Evolutionary conservation across 2,113 vertebrate species (phyloP).

Genomic region (Lycocorax pyrrhopterus): DNA sequence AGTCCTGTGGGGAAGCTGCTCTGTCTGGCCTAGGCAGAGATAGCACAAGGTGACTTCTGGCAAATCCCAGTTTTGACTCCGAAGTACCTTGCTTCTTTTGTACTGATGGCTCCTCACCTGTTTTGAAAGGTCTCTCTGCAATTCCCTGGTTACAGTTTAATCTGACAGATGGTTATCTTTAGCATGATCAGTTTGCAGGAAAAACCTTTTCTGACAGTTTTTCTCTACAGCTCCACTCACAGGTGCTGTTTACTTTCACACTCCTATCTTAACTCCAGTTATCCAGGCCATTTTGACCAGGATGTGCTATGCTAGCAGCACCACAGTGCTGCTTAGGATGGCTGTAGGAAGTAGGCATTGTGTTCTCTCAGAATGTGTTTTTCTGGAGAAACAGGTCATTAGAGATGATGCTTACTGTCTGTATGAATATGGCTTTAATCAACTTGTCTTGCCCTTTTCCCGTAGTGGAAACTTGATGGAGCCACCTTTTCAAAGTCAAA

Average conservation of each 20-base stretch:
- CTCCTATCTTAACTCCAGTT: neutral
- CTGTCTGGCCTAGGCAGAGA: neutral
- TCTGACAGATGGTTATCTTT: neutral
- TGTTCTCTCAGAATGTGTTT: neutral
- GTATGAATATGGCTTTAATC: neutral
- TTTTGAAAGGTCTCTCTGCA: neutral
- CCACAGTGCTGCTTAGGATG: neutral
- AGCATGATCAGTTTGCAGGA: neutral
- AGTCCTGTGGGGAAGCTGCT: neutral
- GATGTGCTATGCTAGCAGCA: neutral
- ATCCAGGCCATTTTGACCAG: neutral
- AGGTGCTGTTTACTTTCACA: neutral
- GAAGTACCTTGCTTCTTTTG: neutral
- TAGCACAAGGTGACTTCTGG: neutral
- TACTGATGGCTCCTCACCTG: neutral
- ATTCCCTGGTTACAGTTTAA: neutral
- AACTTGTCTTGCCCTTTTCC: neutral
- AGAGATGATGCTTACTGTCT: neutral
- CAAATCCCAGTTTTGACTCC: neutral
- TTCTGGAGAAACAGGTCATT: neutral
- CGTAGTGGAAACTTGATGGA: constrained; percentile 91
- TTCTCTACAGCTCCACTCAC: neutral
- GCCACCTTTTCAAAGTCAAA: constrained; percentile 82
- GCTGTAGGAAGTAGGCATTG: neutral
- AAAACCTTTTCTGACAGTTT: neutral